These are phyloP conservation scores for Bellardia pandia DNA, from an alignment of 2,888 invertebrate species.

Conservation along the genomic window DNA sequence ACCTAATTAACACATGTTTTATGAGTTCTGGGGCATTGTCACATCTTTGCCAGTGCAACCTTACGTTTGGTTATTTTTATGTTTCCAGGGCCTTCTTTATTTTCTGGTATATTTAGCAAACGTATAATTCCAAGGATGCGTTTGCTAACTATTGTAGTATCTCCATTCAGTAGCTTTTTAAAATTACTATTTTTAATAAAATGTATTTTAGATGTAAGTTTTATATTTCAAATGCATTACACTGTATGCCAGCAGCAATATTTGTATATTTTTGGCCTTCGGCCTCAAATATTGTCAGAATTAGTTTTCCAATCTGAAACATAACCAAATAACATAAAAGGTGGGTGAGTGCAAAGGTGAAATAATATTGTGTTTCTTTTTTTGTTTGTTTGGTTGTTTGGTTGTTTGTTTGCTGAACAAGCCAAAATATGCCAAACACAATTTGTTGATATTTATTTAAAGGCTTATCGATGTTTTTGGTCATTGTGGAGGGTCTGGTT, in stretches of 20 bases:
- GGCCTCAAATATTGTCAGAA: slow-evolving; percentile 52
- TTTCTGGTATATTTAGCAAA: too few relatives aligned
- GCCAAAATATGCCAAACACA: slow-evolving; percentile 60
- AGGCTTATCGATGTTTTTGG: slow-evolving; percentile 66
- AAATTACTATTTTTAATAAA: too few relatives aligned
- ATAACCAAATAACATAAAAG: neutral
- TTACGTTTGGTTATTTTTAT: too few relatives aligned
- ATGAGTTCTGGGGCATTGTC: too few relatives aligned
- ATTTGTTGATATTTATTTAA: slow-evolving; percentile 72
- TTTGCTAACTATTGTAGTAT: too few relatives aligned
- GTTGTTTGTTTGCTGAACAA: neutral
- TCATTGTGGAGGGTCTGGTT: slow-evolving; percentile 25
- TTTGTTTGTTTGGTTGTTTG: slow-evolving; percentile 30
- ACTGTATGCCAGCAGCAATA: slow-evolving; percentile 50
- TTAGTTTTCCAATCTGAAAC: slow-evolving; percentile 30
- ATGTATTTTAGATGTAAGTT: too few relatives aligned
- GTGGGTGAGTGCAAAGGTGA: slow-evolving; percentile 48
- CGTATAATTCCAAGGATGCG: too few relatives aligned
- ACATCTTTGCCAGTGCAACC: too few relatives aligned
- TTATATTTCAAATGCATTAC: slow-evolving; percentile 6
- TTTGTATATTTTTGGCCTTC: slow-evolving; percentile 56
- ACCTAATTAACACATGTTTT: too few relatives aligned
- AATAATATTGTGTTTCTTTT: slow-evolving; percentile 33
- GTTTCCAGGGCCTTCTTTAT: too few relatives aligned
- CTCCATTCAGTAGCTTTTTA: too few relatives aligned